These are phyloP conservation scores for Paralvinella palmiformis DNA, from an alignment of 1,140 invertebrate species.

Conservation along the genomic window DNA sequence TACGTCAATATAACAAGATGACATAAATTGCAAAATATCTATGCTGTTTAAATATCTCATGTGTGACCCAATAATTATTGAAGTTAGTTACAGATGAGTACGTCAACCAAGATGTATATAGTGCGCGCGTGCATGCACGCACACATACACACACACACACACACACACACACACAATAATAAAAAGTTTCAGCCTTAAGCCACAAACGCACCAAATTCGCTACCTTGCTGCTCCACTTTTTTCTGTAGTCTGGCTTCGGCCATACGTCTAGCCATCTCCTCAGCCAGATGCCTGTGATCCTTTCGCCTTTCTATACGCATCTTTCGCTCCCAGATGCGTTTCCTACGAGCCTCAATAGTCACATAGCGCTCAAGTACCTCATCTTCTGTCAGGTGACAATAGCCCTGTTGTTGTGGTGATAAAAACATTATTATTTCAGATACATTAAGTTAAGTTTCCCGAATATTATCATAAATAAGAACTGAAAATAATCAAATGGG, in stretches of 20 bases:
- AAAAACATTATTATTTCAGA: not conserved
- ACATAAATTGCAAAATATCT: too few relatives aligned
- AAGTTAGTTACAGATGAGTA: too few relatives aligned
- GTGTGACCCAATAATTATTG: too few relatives aligned
- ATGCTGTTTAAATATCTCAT: too few relatives aligned
- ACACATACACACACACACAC: too few relatives aligned
- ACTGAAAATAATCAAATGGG: too few relatives aligned
- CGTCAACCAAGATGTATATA: too few relatives aligned
- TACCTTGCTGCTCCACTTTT: constrained; percentile 46
- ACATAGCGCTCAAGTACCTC: constrained; percentile 36
- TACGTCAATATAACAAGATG: too few relatives aligned
- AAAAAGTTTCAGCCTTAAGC: constrained; percentile 4
- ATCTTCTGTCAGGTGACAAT: constrained; percentile 29
- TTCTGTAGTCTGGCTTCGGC: constrained; percentile 43
- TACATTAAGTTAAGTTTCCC: too few relatives aligned
- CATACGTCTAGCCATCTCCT: constrained; percentile 33
- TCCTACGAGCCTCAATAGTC: constrained; percentile 15
- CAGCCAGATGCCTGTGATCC: constrained; percentile 31
- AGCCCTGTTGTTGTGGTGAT: constrained; percentile 18
- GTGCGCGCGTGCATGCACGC: too few relatives aligned
- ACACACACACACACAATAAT: too few relatives aligned
- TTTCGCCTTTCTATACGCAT: constrained; percentile 36
- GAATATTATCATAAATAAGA: too few relatives aligned
- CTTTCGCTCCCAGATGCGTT: constrained; percentile 31
- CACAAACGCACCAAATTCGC: not conserved